Evolutionary conservation across 2,888 invertebrate genomes (phyloP).

Genomic region (Branchipolynoe longqiensis): DNA sequence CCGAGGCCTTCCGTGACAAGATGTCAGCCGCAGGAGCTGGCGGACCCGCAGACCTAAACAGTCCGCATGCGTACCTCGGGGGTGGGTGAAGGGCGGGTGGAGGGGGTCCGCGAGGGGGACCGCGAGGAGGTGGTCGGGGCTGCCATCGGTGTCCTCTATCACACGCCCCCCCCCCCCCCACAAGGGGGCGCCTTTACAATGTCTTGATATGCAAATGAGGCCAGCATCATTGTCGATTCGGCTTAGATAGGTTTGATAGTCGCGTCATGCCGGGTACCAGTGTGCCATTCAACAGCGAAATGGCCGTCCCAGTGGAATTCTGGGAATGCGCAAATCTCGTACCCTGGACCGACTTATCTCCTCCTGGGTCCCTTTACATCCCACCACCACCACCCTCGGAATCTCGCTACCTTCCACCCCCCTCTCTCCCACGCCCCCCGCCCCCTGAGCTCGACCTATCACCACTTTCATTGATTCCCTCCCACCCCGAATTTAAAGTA

Average conservation of each 20-base stretch:
- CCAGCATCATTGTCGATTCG: constrained; percentile 33
- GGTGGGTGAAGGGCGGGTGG: neutral
- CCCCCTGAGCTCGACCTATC: neutral
- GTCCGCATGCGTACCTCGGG: neutral
- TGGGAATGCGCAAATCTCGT: neutral
- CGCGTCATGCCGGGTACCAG: constrained; percentile 22
- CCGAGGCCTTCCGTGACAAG: neutral
- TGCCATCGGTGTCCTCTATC: constrained; percentile 9
- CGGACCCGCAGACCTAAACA: neutral
- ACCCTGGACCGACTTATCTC: neutral
- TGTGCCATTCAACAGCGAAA: neutral
- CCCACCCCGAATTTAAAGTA: constrained; percentile 39
- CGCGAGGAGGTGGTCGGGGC: neutral
- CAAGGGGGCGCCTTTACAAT: constrained; percentile 21
- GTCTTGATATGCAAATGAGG: constrained; percentile 52
- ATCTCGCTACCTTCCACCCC: neutral
- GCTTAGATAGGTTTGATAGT: constrained; percentile 53
- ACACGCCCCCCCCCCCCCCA: neutral
- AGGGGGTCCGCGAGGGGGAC: neutral
- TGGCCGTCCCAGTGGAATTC: neutral
- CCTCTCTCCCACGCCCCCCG: neutral
- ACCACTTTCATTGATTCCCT: constrained; percentile 39
- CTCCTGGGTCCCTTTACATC: neutral
- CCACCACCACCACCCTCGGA: neutral
- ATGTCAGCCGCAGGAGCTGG: constrained; percentile 1